Evolutionary conservation across 2,888 invertebrate species (phyloP), one percentile per base, ranked within the genome.

Genomic region (Tridacna gigas): DNA sequence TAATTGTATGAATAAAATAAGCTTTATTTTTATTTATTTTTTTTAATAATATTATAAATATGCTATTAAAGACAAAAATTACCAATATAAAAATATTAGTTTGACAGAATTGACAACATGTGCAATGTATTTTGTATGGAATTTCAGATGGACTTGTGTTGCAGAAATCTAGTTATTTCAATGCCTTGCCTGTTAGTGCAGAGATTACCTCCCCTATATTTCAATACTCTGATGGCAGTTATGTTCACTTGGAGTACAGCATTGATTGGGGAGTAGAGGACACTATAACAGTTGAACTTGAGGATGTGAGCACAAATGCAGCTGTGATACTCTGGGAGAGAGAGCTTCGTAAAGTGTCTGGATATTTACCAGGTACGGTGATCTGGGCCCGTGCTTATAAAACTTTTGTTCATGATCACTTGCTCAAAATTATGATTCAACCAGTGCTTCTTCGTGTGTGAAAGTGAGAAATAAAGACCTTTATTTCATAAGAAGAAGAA

Each of bases 161-260:
- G 12, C 45, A 71, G 48, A 48, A 47, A 48, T 18, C 45, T 13
- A 22, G 22, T 9, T 63, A 20, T 22, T 63, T 63, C 26, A 63
- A 4, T 4, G 22, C 63, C 9, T 47, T 37, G 18, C 22, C 20
- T 20, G 45, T 47, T 37, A 11, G 0, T n/a, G 71, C 47, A 18
- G 28, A 15, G 20, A n/a, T 25, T 48, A n/a, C 28, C 13, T 71
- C 71, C 9, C 45, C 71, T 12, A 22, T 22, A 20, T 71, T 71
- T n/a, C n/a, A 37, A n/a, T 71, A 71, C 22, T 47, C 47, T 45
- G 71, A 71, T 12, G 47, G n/a, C 71, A 71, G 22, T n/a, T 71
- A 28, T 48, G 47, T 71, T n/a, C 71, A 71, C 28, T 71, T 71
- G 9, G 48, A 71, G 7, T 71, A 71, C 25, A 22, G 47, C n/a